Evolutionary conservation across 2,113 vertebrate species (phyloP), one percentile per base, ranked within the genome.

Genomic region (Scartelaos histophorus): DNA sequence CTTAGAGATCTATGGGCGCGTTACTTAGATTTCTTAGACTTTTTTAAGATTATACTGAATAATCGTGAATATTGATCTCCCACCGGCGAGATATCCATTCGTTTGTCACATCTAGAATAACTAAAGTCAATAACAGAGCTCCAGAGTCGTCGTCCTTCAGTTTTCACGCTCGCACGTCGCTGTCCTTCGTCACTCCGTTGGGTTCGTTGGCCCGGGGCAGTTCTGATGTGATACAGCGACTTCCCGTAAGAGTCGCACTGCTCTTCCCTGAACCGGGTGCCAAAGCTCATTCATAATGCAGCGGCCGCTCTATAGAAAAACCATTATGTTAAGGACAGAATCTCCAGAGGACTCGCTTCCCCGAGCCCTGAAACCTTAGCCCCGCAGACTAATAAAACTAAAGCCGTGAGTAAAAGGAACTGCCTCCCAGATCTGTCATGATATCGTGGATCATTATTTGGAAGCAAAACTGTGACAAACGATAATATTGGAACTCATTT

Each of bases 201-300:
- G n/a, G n/a, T n/a, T n/a, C n/a, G n/a, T n/a, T 82, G 86, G 80
- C 82, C 88, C 75, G 78, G 80, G 82, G 66, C 72, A 69, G 75
- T 81, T 90, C 79, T n/a, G 84, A 91, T 91, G 88, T 89, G 90
- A 92, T 92, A 85, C 81, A 71, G 77, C 69, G 82, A 80, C 79
- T 93, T 93, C 92, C 91, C 88, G 91, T 91, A 93, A 93, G 7
- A 89, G 81, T 79, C 73, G 24, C 71, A 78, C 76, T 82, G 76
- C 71, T 88, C 73, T 84, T 91, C 86, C 88, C 89, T 91, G 90
- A 91, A 92, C 85, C 1, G 86, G 85, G 86, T 89, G 88, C 90
- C 89, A 85, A 90, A 87, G 73, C 90, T 91, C 89, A 92, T 93
- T 88, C 83, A 91, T 94, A 90, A 93, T 94, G 89, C 88, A 38